These are phyloP conservation scores for Euwallacea fornicatus DNA, from an alignment of 1,140 invertebrate species.

Conservation along the genomic window DNA sequence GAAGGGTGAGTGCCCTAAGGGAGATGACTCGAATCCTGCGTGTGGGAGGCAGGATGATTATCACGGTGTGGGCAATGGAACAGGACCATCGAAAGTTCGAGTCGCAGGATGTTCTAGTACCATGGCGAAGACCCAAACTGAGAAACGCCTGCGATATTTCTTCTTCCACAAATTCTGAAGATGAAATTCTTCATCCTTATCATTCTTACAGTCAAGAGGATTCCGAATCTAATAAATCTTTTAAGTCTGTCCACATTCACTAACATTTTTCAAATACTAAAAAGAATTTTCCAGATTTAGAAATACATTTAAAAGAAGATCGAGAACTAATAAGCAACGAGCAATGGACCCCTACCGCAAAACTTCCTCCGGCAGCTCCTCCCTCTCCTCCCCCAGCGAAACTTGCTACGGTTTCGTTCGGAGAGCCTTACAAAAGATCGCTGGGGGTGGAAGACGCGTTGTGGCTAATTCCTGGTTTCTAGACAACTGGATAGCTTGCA, in stretches of 20 bases:
- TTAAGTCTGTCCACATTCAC: conserved; percentile 37
- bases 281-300: conserved; percentile 33
- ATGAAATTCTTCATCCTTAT: conserved; percentile 61
- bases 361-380: conserved; percentile 76
- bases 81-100: conserved; percentile 83
- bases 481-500: conserved; percentile 70
- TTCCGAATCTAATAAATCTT: conserved; percentile 58
- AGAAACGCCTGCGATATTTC: conserved; percentile 68
- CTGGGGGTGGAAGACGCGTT: conserved; percentile 67
- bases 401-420: conserved; percentile 93
- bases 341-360: conserved; percentile 60
- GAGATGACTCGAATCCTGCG: conserved; percentile 86
- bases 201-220: conserved; percentile 70
- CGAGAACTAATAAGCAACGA: conserved; percentile 51
- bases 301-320: conserved; percentile 39
- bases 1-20: conserved; percentile 81
- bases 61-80: conserved; percentile 97
- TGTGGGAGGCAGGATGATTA: conserved; percentile 88
- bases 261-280: not conserved
- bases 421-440: conserved; percentile 83
- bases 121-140: conserved; percentile 81
- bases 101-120: conserved; percentile 92
- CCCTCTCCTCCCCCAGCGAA: conserved; percentile 87
- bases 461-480: conserved; percentile 73
- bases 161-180: conserved; percentile 63